Conservation (phyloP, 2,797 vertebrate species). For the Anniella stebbinsi region DNA sequence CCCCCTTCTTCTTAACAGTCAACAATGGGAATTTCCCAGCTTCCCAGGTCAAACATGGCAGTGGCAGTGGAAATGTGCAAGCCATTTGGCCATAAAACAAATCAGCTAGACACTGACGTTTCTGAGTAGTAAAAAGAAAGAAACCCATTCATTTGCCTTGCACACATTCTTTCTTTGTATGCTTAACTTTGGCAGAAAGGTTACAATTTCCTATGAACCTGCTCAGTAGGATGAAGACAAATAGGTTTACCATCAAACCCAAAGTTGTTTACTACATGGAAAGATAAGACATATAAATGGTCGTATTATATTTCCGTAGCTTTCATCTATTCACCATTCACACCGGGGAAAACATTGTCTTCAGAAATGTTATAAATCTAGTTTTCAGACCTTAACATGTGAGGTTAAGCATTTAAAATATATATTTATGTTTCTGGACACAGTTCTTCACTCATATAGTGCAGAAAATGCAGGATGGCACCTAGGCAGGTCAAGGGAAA, state of each 20-base stretch:
- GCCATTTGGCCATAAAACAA: background rate
- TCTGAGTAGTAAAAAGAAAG: background rate
- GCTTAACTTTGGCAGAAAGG: background rate
- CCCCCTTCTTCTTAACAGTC: background rate
- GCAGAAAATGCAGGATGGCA: background rate
- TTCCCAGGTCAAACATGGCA: background rate
- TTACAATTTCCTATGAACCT: background rate
- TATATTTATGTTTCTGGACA: background rate
- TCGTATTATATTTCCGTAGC: background rate
- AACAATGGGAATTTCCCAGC: conserved; percentile 27
- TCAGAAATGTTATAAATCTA: background rate
- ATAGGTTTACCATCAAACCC: background rate
- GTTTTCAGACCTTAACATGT: background rate
- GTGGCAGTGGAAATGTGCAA: conserved; percentile 25
- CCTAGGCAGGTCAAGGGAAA: background rate
- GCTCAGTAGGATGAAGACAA: background rate
- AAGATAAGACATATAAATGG: background rate
- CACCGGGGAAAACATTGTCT: background rate
- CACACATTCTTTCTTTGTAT: background rate
- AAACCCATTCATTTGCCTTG: background rate
- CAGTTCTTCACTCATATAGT: background rate
- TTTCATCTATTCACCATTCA: background rate
- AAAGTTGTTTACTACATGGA: background rate
- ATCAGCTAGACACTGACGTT: background rate
- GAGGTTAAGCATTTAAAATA: background rate